Percentiles rank a stretch among this genome's conserved stretches.
Evolutionary conservation across 2,797 vertebrate species (phyloP).

Genomic region (Anisognathus igniventris): DNA sequence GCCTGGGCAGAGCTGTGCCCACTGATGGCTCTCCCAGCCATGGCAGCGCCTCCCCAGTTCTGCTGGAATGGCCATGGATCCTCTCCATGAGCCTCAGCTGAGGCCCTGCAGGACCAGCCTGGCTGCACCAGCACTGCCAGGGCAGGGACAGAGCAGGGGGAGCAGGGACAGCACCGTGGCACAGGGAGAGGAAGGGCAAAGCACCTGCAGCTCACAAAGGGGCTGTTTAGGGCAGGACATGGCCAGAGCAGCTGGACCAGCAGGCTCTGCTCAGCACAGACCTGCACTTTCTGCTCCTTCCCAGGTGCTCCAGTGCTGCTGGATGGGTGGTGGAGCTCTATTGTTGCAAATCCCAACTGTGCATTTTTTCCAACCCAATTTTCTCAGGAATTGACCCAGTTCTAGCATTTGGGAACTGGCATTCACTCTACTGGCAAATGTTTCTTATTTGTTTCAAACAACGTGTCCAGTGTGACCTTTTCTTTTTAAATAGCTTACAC

Average conservation of each 20-base stretch:
- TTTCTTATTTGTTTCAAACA: not conserved
- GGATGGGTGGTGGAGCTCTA: not conserved
- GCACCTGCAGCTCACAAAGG: not conserved
- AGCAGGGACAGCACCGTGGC: not conserved
- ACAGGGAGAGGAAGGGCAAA: not conserved
- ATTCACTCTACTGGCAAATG: not conserved
- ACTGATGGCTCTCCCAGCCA: not conserved
- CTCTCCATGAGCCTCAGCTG: not conserved
- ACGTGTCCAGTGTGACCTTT: not conserved
- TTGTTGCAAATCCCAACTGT: not conserved
- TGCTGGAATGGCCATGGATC: fast-evolving
- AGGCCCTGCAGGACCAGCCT: not conserved
- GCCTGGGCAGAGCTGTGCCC: not conserved
- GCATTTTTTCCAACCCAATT: not conserved
- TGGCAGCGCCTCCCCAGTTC: not conserved
- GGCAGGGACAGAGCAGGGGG: not conserved
- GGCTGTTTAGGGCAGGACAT: not conserved
- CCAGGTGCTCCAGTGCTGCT: fast-evolving
- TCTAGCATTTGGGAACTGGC: not conserved
- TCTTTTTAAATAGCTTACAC: conserved; percentile 13
- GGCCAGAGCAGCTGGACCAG: not conserved
- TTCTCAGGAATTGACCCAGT: conserved; percentile 29
- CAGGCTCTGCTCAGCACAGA: not conserved
- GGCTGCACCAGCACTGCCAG: not conserved
- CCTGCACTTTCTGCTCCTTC: not conserved